A percentile compares a stretch with the other conserved stretches of the same genome.
phyloP scores from a whole-genome alignment of 2,113 vertebrate genomes.

The Pterocles gutturalis region DNA sequence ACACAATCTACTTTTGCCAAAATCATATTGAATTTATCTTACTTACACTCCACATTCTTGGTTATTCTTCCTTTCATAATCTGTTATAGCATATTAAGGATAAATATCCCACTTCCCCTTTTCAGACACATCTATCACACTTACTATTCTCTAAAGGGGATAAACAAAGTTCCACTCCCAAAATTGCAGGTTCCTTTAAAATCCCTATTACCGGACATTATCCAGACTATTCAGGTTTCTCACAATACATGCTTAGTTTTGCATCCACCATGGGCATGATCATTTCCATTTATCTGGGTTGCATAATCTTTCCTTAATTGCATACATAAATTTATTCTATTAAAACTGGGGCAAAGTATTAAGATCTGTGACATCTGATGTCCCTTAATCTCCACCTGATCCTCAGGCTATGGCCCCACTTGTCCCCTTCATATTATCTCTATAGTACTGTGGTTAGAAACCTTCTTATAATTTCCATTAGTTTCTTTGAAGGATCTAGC shows the following conservation, averaged over 20 bases:
- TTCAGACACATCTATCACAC: neutral
- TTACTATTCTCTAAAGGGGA: neutral
- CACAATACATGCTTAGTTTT: neutral
- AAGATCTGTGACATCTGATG: neutral
- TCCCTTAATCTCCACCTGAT: neutral
- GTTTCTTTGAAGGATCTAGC: neutral
- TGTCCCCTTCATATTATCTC: neutral
- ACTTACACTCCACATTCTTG: neutral
- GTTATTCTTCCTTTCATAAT: neutral
- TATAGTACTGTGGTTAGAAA: neutral
- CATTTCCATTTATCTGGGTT: neutral
- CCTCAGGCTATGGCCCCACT: neutral
- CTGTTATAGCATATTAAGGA: neutral
- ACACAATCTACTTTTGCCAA: neutral
- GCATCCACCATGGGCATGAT: neutral
- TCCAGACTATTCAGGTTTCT: neutral
- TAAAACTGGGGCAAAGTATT: neutral
- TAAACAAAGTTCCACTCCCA: neutral
- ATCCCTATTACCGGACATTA: neutral
- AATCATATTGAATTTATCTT: neutral
- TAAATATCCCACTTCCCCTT: neutral
- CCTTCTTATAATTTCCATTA: rapidly evolving
- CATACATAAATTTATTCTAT: neutral
- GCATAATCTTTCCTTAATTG: neutral
- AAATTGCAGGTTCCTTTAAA: neutral